phyloP scores from a whole-genome alignment of 2,797 vertebrate species.

The Darevskia nairensis region DNA sequence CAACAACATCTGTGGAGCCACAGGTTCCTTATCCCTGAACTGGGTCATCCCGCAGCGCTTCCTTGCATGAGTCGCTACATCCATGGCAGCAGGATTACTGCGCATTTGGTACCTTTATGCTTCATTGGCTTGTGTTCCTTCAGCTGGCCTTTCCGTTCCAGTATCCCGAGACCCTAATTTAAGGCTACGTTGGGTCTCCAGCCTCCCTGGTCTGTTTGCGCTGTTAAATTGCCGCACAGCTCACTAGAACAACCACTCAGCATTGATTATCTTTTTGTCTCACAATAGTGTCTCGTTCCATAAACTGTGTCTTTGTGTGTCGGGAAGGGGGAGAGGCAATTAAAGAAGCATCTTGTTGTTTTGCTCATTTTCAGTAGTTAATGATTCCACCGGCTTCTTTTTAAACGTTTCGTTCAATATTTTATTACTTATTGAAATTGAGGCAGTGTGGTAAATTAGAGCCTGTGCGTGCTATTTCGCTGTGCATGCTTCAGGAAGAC shows the following conservation, averaged over 20 bases:
- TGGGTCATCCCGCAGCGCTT: neutral
- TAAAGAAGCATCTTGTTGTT: conserved; percentile 23
- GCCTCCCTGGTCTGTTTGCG: neutral
- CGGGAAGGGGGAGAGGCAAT: neutral
- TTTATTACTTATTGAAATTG: conserved; percentile 27
- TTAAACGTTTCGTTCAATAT: conserved; percentile 20
- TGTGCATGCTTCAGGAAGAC: neutral
- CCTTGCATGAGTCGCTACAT: no score
- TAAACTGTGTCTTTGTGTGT: conserved; percentile 7
- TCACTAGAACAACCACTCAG: conserved; percentile 15
- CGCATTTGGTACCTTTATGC: neutral
- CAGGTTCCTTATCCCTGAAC: neutral
- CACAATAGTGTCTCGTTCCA: conserved; percentile 10
- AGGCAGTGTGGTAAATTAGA: neutral
- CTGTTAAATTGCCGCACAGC: neutral
- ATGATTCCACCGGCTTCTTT: conserved; percentile 7
- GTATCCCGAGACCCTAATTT: neutral
- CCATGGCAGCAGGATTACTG: neutral
- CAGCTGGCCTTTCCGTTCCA: neutral
- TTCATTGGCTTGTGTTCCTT: neutral
- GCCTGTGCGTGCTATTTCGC: neutral
- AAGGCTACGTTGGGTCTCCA: neutral
- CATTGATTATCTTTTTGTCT: conserved; percentile 35
- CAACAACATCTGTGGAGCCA: neutral
- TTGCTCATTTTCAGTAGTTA: conserved; percentile 25